These are phyloP conservation scores for Semnopithecus entellus DNA, from an alignment of 2,113 vertebrate genomes.

Conservation along the genomic window DNA sequence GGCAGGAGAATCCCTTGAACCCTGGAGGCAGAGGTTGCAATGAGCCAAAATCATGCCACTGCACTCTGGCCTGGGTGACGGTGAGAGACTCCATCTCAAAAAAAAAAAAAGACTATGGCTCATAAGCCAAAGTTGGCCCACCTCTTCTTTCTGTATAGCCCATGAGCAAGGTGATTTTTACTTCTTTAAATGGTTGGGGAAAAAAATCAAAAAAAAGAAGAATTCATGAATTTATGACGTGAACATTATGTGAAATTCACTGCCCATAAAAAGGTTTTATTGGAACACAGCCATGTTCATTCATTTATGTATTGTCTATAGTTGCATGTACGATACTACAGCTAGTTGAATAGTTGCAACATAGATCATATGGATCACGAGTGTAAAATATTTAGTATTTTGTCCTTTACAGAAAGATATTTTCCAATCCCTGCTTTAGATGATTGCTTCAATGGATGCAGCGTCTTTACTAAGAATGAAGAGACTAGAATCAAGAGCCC, in stretches of 20 bases:
- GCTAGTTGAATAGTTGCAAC: not conserved
- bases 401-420: not conserved
- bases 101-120: not conserved
- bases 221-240: not conserved
- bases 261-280: not conserved
- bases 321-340: too few relatives aligned
- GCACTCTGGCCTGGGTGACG: too few relatives aligned
- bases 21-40: too few relatives aligned
- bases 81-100: too few relatives aligned
- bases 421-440: not conserved
- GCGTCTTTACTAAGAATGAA: not conserved
- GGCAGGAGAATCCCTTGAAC: too few relatives aligned
- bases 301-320: not conserved
- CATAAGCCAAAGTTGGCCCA: not conserved
- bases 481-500: not conserved
- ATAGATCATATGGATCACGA: not conserved
- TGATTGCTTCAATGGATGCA: not conserved
- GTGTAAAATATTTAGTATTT: not conserved
- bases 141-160: not conserved
- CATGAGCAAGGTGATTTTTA: not conserved
- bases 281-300: not conserved
- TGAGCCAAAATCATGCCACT: too few relatives aligned
- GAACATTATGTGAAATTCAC: not conserved
- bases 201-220: not conserved
- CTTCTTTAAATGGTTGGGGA: not conserved